Conservation (phyloP, 2,113 vertebrate genomes). For the Anguilla japonica region DNA sequence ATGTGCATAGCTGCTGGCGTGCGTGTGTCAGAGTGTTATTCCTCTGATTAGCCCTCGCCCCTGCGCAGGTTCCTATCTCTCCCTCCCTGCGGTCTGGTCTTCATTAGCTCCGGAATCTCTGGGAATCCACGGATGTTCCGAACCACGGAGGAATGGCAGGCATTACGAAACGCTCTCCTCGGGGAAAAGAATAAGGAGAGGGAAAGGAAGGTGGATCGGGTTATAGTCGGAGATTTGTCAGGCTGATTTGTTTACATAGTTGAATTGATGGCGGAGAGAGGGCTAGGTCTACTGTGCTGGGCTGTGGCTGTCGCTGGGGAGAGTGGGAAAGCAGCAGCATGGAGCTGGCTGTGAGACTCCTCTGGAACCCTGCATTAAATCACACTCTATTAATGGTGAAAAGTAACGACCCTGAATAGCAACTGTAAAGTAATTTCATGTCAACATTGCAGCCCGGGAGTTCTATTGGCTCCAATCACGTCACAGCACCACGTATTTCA, state of each 20-base stretch:
- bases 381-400: neutral
- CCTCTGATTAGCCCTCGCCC: slow-evolving; percentile 47
- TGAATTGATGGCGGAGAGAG: slow-evolving; percentile 13
- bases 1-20: slow-evolving; percentile 24
- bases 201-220: neutral
- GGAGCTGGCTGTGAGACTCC: neutral
- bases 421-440: neutral
- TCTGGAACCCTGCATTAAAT: neutral
- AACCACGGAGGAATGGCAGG: slow-evolving; percentile 44
- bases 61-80: slow-evolving; percentile 24
- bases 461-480: neutral
- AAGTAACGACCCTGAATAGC: neutral
- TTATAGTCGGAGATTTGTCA: slow-evolving; percentile 17
- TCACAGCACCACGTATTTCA: neutral
- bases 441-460: neutral
- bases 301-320: neutral
- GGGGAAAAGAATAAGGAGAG: slow-evolving; percentile 13
- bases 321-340: neutral
- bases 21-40: slow-evolving; percentile 37
- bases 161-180: slow-evolving; percentile 28
- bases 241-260: slow-evolving; percentile 23
- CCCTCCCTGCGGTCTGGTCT: slow-evolving; percentile 38
- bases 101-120: slow-evolving; percentile 58
- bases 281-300: slow-evolving; percentile 1
- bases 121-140: slow-evolving; percentile 36